Conservation (phyloP, 1,140 invertebrate genomes). For the Bombyx mori region ASM3026992v2 NC_085122.1:5342501-5343000, state of each 20-base stretch:
- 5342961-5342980: conserved; percentile 50
- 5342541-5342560: conserved; percentile 57
- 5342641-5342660: conserved; percentile 49
- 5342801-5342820: conserved; percentile 44
- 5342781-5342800: conserved; percentile 29
- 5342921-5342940: conserved; percentile 38
- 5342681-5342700: conserved; percentile 30
- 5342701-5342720: conserved; percentile 17
- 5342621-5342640: conserved; percentile 61
- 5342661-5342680: conserved; percentile 53
- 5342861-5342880: conserved; percentile 65
- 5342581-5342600: conserved; percentile 41
- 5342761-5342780: conserved; percentile 31
- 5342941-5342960: conserved; percentile 64
- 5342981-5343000: conserved; percentile 41
- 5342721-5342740: conserved; percentile 22
- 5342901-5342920: conserved; percentile 61
- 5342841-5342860: conserved; percentile 71
- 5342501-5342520: conserved; percentile 58
- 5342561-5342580: conserved; percentile 56
- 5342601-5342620: conserved; percentile 62
- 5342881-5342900: conserved; percentile 64
- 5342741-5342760: conserved; percentile 13
- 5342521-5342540: conserved; percentile 62
- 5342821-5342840: conserved; percentile 70